Percentiles rank a stretch among this genome's conserved stretches.
These are phyloP conservation scores for Gnathonemus longibarbis DNA, from an alignment of 2,113 vertebrate species.

Conservation along the genomic window DNA sequence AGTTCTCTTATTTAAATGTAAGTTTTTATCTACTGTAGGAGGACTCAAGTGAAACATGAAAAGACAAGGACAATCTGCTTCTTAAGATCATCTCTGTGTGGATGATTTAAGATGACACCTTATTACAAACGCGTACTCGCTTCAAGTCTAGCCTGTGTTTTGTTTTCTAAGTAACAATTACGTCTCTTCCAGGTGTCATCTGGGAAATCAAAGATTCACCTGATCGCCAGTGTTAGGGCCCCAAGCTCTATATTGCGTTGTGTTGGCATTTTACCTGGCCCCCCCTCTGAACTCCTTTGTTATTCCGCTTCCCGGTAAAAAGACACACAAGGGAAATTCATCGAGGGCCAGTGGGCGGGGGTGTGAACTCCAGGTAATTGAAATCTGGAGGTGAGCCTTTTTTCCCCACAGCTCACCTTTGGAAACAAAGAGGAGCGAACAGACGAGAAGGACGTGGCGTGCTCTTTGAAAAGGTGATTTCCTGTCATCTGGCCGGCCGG, in stretches of 20 bases:
- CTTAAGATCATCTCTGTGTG: background rate
- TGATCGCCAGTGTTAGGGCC: background rate
- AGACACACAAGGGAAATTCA: background rate
- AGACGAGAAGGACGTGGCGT: background rate
- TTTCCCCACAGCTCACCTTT: background rate
- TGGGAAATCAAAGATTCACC: slow-evolving; percentile 12
- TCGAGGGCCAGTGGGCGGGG: background rate
- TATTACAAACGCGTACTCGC: too few species aligned
- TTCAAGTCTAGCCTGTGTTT: background rate
- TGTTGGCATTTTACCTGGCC: background rate
- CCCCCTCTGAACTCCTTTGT: background rate
- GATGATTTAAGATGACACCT: background rate
- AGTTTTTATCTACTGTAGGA: background rate
- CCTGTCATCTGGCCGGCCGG: background rate
- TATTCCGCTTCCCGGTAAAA: background rate
- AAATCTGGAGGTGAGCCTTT: background rate
- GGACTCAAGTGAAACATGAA: background rate
- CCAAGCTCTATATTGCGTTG: background rate
- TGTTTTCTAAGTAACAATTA: background rate
- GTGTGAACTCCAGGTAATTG: slow-evolving; percentile 20
- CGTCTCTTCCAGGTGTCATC: background rate
- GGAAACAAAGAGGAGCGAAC: background rate
- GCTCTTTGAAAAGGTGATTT: background rate
- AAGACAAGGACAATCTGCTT: background rate
- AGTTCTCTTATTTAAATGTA: background rate